phyloP scores from a whole-genome alignment of 30 jellyfish, hydroid and myxozoan genomes.

The Chrysaora quinquecirrha region DNA sequence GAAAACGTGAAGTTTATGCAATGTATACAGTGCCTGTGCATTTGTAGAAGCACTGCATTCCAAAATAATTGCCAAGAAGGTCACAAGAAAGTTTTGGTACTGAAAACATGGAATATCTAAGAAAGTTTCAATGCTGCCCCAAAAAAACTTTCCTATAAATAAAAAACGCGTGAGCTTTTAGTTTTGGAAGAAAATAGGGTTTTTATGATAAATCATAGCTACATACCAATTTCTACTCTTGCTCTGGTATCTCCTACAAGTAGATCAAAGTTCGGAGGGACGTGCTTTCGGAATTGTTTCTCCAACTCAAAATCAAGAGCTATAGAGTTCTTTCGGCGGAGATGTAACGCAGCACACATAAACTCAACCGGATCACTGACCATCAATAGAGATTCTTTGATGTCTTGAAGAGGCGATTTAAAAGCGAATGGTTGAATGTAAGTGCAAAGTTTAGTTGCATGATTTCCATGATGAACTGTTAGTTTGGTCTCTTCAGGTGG shows the following conservation, averaged over 20 bases:
- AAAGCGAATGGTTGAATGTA: slow-evolving; percentile 12
- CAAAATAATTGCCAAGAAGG: no score
- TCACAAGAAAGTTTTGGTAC: no score
- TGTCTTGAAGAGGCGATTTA: slow-evolving; percentile 21
- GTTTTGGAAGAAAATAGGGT: no score
- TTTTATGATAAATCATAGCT: no score
- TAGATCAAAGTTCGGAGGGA: slow-evolving; percentile 47
- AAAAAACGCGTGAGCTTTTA: no score
- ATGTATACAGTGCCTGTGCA: no score
- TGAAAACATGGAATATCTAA: no score
- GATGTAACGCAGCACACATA: slow-evolving; percentile 74
- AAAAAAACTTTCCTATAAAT: no score
- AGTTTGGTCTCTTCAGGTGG: slow-evolving; percentile 56
- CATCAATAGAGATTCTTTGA: slow-evolving; percentile 3
- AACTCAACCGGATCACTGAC: slow-evolving; percentile 67
- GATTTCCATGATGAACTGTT: slow-evolving; percentile 51
- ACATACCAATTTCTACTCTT: slow-evolving; percentile 28
- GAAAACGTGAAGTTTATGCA: no score
- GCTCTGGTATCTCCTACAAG: slow-evolving; percentile 14
- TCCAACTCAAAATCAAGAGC: slow-evolving; percentile 60
- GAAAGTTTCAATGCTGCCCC: no score
- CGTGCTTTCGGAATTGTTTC: slow-evolving; percentile 21
- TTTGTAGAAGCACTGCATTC: no score
- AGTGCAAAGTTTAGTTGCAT: slow-evolving; percentile 28
- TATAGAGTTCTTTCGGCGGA: slow-evolving; percentile 13